These are phyloP conservation scores for Syngnathus floridae DNA, from an alignment of 2,113 vertebrate species.

Conservation along the genomic window DNA sequence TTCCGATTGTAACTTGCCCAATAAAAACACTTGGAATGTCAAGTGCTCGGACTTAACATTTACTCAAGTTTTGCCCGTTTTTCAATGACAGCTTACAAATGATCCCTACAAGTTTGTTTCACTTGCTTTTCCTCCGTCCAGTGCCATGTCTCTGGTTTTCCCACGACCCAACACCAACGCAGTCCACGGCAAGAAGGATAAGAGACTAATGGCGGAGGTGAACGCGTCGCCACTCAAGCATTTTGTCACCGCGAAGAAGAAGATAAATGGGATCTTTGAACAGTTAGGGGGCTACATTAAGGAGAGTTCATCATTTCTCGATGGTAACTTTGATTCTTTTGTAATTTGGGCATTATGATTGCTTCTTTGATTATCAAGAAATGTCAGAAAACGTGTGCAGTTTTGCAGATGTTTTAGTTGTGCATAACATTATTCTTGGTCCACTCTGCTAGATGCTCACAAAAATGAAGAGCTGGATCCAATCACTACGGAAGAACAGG, in stretches of 20 bases:
- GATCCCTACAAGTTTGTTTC: not conserved
- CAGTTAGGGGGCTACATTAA: constrained; percentile 91
- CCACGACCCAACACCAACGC: constrained; percentile 76
- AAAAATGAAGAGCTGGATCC: constrained; percentile 89
- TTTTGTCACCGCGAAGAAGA: constrained; percentile 98
- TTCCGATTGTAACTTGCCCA: too few relatives aligned
- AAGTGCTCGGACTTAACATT: too few relatives aligned
- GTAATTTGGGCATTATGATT: not conserved
- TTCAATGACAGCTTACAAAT: not conserved
- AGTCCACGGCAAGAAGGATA: constrained; percentile 86
- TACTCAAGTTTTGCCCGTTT: not conserved
- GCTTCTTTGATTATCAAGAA: not conserved
- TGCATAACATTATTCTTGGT: not conserved
- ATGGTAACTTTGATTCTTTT: constrained; percentile 68
- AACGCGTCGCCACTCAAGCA: constrained; percentile 95
- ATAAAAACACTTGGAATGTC: too few relatives aligned
- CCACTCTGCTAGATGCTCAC: constrained; percentile 75
- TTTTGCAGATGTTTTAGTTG: not conserved
- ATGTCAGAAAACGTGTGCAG: not conserved
- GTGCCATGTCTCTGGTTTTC: constrained; percentile 96
- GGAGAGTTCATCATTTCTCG: constrained; percentile 84
- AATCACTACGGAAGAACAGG: constrained; percentile 92
- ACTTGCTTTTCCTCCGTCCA: constrained; percentile 34
- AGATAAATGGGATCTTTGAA: constrained; percentile 98
- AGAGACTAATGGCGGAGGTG: constrained; percentile 96